Percentiles rank a stretch among this genome's conserved stretches.
These are phyloP conservation scores for Lichenostomus cassidix DNA, from an alignment of 2,113 vertebrate genomes.

Conservation along the genomic window DNA sequence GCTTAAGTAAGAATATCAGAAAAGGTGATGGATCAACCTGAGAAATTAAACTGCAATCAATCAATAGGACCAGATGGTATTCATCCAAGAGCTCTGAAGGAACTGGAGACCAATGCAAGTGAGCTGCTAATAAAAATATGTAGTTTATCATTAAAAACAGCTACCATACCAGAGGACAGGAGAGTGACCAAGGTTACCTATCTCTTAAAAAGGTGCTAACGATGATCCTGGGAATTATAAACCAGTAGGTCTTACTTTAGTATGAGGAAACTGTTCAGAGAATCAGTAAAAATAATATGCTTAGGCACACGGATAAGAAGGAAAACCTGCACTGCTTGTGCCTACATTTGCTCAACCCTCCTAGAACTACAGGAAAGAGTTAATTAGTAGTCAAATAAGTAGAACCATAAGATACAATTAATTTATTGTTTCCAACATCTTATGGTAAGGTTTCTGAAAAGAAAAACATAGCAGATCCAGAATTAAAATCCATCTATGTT, in stretches of 20 bases:
- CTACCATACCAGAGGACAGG: not conserved
- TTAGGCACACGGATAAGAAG: not conserved
- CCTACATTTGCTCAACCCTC: not conserved
- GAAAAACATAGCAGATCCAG: not conserved
- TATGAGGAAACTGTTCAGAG: not conserved
- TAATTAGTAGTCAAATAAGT: not conserved
- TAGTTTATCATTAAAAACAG: conserved; percentile 58
- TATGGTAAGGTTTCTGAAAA: not conserved
- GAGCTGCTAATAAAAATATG: conserved; percentile 63
- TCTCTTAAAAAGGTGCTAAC: conserved; percentile 58
- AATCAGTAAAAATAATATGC: conserved; percentile 13
- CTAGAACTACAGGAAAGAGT: not conserved
- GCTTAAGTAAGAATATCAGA: conserved; percentile 31
- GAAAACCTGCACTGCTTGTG: not conserved
- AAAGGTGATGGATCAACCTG: conserved; percentile 33
- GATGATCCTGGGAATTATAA: conserved; percentile 55
- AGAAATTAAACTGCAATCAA: conserved; percentile 63
- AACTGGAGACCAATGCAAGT: conserved; percentile 48
- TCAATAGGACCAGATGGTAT: conserved; percentile 60
- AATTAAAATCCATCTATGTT: not conserved
- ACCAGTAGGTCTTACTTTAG: conserved; percentile 3
- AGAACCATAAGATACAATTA: not conserved
- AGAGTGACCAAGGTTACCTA: conserved; percentile 44
- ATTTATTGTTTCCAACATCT: conserved; percentile 1
- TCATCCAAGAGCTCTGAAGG: conserved; percentile 58